Base-by-base conservation (phyloP, 2,888 invertebrate genomes). In the Byasa hedistus region DNA sequence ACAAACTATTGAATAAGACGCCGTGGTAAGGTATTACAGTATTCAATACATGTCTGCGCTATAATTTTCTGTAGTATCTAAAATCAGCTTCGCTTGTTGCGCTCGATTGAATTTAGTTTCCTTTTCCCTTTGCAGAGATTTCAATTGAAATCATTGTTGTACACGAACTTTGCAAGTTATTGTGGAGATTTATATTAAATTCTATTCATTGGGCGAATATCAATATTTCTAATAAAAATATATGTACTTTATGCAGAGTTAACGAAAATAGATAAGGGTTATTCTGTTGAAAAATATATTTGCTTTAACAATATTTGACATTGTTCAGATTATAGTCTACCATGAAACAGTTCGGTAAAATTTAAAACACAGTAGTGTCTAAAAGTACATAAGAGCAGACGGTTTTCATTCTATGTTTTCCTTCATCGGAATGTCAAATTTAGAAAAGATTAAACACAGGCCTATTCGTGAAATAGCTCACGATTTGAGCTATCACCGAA, bases 61-160 rank as follows among this genome's bases (percentile, higher is more conserved):
- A 63, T 66, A 66, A 66, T 66, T 66, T 65, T 59, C 59, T 66
- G 66, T 59, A 62, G 62, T 66, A 66, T 66, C 66, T 66, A 63
- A 62, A 66, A 66, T 66, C 66, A 66, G 66, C 58, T 66, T 21
- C 66, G 66, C 66, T 66, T 66, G 66, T 66, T 66, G 66, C 66
- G 63, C 66, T 62, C 63, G 59, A 66, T 66, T 66, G 66, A 66
- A 66, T 66, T 59, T 63, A 63, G 66, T 59, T 66, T 66, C 66
- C 66, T 62, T 59, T 66, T 55, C 44, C 63, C 66, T 66, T 63
- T 59, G 63, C 66, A 66, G 54, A 66, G 66, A 63, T 66, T 66
- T 62, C 66, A 66, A 66, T 66, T 66, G 66, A 63, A 66, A 66
- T 66, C 63, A 66, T 66, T 66, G 63, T 66, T 62, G 63, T 66